Conservation (phyloP, 2,113 vertebrate genomes). For the Alosa alosa region DNA sequence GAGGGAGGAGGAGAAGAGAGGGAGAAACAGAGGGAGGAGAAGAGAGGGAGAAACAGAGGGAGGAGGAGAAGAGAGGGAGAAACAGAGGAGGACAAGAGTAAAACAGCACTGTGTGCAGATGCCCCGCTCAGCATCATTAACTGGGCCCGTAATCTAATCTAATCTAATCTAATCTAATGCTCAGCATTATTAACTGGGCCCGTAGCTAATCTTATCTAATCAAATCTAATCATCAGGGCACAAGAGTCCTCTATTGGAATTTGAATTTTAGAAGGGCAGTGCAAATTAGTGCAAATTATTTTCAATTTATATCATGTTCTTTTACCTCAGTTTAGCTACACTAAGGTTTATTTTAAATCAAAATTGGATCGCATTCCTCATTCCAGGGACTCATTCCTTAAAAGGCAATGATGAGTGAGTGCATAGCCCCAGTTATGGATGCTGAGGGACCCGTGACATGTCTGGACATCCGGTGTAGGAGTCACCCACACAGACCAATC, state of each 20-base stretch:
- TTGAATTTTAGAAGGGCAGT: neutral
- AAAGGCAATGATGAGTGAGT: too few relatives aligned
- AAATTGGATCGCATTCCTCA: neutral
- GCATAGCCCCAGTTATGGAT: conserved; percentile 60
- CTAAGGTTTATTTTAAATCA: too few relatives aligned
- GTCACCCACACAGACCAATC: conserved; percentile 53
- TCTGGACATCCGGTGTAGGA: conserved; percentile 62
- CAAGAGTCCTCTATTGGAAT: neutral
- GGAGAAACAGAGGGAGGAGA: conserved; percentile 28
- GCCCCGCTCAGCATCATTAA: conserved; percentile 64
- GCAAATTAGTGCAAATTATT: too few relatives aligned
- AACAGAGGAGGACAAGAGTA: conserved; percentile 54
- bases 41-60: conserved; percentile 44
- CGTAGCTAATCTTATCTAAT: too few relatives aligned
- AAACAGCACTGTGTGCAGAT: conserved; percentile 59
- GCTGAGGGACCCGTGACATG: conserved; percentile 60
- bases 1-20: conserved; percentile 59
- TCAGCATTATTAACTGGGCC: too few relatives aligned
- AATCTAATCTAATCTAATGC: too few relatives aligned
- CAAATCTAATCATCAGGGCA: neutral
- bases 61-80: conserved; percentile 61
- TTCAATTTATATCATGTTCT: too few relatives aligned
- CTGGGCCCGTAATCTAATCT: conserved; percentile 17
- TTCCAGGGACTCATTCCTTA: too few relatives aligned
- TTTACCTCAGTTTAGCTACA: too few relatives aligned